Evolutionary conservation across 1,140 invertebrate genomes (phyloP), one percentile per base, ranked within the genome.

Genomic region (Triops cancriformis): DNA sequence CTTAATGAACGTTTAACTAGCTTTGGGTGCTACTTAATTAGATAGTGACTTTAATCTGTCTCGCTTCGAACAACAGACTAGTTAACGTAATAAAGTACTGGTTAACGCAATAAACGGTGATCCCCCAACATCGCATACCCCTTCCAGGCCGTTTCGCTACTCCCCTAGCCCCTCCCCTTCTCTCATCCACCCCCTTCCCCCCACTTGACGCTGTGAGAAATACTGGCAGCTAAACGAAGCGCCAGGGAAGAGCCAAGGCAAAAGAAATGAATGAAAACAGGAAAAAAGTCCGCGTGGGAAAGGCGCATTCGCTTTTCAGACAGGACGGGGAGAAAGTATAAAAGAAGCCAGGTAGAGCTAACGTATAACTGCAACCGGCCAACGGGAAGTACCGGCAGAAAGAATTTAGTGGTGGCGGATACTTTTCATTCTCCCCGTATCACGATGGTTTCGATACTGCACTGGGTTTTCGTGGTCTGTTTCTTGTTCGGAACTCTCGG

Each of bases 211-310:
- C 23, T 64, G 23, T 6, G 2, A 23, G 51, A 18, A 64, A 64
- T n/a, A 64, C 6, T n/a, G 0, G 51, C 51, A 18, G 43, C 43
- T 12, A 45, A 45, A 12, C 11, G 45, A 18, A 41, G 45, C n/a
- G 41, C 28, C 26, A 37, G 74, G 74, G 12, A 43, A 43, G 74
- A 43, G 74, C 26, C 28, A 64, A 28, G 5, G 75, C 18, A 64
- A 76, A 26, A 76, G 41, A 10, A 45, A 76, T 42, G 75, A 76
- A 26, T 51, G 43, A 76, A 27, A 37, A 75, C 12, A 42, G 26
- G n/a, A 45, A 76, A 64, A 27, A n/a, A 75, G 27, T 45, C 26
- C 74, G 73, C 73, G 73, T 41, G 31, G 31, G 27, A 74, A 76
- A 76, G 14, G 51, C 51, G 51, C 51, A 64, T 64, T 23, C 51